Conservation (phyloP, 1,140 invertebrate genomes). For the Proales similis region DNA sequence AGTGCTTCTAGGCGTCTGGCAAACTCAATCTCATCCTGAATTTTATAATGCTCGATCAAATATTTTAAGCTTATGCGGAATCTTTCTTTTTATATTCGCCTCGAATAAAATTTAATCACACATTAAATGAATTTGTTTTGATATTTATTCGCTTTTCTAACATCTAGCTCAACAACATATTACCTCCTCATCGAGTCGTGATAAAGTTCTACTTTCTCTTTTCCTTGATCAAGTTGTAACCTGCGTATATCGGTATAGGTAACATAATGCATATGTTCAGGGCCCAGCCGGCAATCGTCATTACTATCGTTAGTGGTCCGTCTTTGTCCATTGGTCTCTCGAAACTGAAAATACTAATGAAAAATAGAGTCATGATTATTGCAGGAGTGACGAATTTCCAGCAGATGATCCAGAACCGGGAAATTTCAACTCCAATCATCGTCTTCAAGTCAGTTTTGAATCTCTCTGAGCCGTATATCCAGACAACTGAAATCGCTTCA, state of each 20-base stretch:
- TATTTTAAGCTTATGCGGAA: no score
- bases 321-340: background rate
- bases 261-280: slow-evolving; percentile 23
- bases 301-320: background rate
- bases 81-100: no score
- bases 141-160: no score
- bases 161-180: no score
- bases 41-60: no score
- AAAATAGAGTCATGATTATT: slow-evolving; percentile 17
- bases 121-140: no score
- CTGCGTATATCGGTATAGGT: slow-evolving; percentile 34
- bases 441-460: slow-evolving; percentile 5
- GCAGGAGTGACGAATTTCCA: slow-evolving; percentile 13
- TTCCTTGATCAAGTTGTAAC: no score
- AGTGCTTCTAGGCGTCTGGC: slow-evolving; percentile 80
- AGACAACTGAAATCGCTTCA: slow-evolving; percentile 17
- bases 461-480: slow-evolving; percentile 25
- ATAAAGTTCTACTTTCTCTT: no score
- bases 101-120: no score
- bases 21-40: no score
- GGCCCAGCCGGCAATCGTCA: slow-evolving; percentile 19
- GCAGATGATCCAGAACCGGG: slow-evolving; percentile 21
- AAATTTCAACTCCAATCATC: slow-evolving; percentile 22
- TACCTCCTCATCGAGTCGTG: no score
- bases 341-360: slow-evolving; percentile 12